A percentile compares a stretch with the other conserved stretches of the same genome.
phyloP scores from a whole-genome alignment of 2,113 vertebrate genomes.

The Campylomormyrus tamandua region DNA sequence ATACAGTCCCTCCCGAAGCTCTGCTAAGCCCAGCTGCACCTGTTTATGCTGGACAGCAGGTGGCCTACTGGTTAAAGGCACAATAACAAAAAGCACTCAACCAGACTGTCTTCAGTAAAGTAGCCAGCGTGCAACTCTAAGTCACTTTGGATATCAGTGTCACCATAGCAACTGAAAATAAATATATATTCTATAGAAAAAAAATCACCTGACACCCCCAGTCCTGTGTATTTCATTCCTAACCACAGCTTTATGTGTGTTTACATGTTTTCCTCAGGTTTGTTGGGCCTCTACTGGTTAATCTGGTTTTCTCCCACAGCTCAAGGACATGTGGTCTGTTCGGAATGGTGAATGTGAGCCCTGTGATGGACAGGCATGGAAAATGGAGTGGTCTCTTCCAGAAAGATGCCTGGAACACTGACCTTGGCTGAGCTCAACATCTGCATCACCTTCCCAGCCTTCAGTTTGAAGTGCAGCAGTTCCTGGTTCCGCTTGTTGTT shows the following conservation, averaged over 20 bases:
- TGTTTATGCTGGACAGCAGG: neutral
- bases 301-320: neutral
- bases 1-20: neutral
- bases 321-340: neutral
- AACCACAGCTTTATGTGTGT: neutral
- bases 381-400: neutral
- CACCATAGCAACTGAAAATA: neutral
- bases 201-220: neutral
- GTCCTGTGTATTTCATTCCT: neutral
- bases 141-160: neutral
- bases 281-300: neutral
- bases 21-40: neutral
- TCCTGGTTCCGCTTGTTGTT: slow-evolving; percentile 58
- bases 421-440: slow-evolving; percentile 59
- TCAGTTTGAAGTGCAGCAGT: slow-evolving; percentile 57
- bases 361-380: neutral
- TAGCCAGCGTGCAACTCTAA: neutral
- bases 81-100: neutral
- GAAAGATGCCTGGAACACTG: neutral
- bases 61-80: neutral
- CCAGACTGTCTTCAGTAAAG: neutral
- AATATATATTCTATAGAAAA: neutral
- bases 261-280: neutral
- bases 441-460: slow-evolving; percentile 48
- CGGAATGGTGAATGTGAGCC: neutral